These are phyloP conservation scores for Drosophila bocqueti DNA, from an alignment of 1,140 invertebrate genomes.

Conservation along the genomic window DNA sequence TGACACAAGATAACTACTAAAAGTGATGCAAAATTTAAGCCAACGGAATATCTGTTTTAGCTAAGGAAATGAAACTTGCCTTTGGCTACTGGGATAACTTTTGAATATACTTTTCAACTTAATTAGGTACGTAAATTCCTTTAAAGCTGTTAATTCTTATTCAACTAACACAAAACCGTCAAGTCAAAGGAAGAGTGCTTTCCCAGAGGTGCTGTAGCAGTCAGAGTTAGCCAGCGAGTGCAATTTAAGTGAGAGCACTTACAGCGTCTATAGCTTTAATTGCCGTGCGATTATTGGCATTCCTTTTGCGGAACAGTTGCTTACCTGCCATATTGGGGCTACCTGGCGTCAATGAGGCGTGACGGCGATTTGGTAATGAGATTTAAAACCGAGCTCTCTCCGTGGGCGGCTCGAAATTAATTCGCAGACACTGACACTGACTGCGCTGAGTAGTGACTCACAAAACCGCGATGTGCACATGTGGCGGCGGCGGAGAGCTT, in stretches of 20 bases:
- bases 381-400: constrained; percentile 19
- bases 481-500: constrained; percentile 33
- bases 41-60: background rate
- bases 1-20: background rate
- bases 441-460: constrained; percentile 30
- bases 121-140: background rate
- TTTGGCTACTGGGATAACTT: background rate
- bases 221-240: constrained; percentile 9
- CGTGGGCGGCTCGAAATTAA: constrained; percentile 37
- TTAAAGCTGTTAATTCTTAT: background rate
- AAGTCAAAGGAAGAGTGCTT: constrained; percentile 13
- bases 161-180: background rate
- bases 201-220: constrained; percentile 30
- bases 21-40: background rate
- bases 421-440: constrained; percentile 26
- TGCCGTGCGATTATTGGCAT: constrained; percentile 7
- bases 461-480: constrained; percentile 35
- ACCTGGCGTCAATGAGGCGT: constrained; percentile 53
- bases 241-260: constrained; percentile 11
- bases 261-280: constrained; percentile 5
- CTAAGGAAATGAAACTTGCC: background rate
- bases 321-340: constrained; percentile 39
- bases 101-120: too few species aligned
- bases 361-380: constrained; percentile 50
- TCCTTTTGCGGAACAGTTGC: constrained; percentile 31